These are phyloP conservation scores for Propsilocerus akamusi DNA, from an alignment of 1,140 invertebrate species.

Conservation along the genomic window DNA sequence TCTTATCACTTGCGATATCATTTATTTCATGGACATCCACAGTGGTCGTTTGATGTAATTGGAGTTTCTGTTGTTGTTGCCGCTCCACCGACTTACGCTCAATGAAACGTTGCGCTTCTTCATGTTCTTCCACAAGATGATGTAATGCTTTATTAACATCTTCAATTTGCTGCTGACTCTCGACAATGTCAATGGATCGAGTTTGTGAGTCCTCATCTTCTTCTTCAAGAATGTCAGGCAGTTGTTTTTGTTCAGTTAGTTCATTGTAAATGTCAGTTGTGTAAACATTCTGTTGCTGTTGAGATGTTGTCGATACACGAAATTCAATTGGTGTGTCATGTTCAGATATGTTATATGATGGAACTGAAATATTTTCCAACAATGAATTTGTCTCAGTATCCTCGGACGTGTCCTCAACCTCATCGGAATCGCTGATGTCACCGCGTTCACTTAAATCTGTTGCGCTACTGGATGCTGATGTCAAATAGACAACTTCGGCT, in stretches of 20 bases:
- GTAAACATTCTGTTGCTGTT: background rate
- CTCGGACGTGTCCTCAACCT: background rate
- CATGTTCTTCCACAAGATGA: background rate
- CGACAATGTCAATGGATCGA: background rate
- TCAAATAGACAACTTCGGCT: background rate
- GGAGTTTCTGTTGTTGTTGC: too few species aligned
- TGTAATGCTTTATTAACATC: background rate
- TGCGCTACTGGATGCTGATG: background rate
- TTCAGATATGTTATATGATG: background rate
- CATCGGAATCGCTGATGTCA: background rate
- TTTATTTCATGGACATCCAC: background rate
- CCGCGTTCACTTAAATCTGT: background rate
- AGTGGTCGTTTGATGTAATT: too few species aligned
- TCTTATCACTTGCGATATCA: background rate
- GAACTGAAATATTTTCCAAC: background rate
- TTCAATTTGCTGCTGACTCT: background rate
- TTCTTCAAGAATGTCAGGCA: background rate
- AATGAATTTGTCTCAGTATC: conserved; percentile 1
- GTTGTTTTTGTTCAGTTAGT: background rate
- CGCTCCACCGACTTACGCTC: background rate
- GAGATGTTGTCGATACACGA: background rate
- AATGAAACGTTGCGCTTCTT: background rate
- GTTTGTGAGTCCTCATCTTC: background rate
- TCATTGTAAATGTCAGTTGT: background rate
- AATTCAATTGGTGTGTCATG: background rate